Percentiles rank a stretch among this genome's conserved stretches.
Evolutionary conservation across 2,888 invertebrate genomes (phyloP).

Genomic region (Prionchulus punctatus): DNA sequence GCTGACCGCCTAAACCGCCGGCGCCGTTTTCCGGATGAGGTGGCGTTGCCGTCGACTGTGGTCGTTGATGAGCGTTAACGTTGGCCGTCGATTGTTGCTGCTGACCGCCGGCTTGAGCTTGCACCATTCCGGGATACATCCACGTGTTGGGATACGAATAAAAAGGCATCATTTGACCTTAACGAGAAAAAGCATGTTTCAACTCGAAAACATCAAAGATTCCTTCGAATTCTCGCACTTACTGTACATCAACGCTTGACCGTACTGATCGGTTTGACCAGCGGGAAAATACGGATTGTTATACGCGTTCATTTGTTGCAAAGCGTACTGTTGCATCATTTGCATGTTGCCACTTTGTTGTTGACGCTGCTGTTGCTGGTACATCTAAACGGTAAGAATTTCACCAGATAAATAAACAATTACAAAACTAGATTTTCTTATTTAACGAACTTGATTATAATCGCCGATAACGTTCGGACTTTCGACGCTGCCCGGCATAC

Average conservation of each 20-base stretch:
- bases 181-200: not conserved
- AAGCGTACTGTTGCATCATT: slow-evolving; percentile 9
- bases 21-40: not conserved
- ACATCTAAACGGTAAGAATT: not conserved
- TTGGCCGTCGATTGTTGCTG: slow-evolving; percentile 1
- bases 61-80: not conserved
- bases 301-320: not conserved
- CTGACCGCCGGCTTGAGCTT: not conserved
- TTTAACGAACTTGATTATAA: not conserved
- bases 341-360: slow-evolving; percentile 1
- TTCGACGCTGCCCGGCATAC: not conserved
- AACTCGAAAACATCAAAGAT: not conserved
- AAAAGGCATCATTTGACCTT: slow-evolving; percentile 3
- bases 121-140: not conserved
- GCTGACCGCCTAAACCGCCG: not conserved
- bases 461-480: slow-evolving; percentile 1
- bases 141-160: not conserved
- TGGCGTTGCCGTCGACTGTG: not conserved
- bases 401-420: not conserved
- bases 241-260: slow-evolving; percentile 2
- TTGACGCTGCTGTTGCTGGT: slow-evolving; percentile 7
- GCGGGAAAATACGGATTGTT: not conserved
- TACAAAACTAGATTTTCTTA: not conserved
- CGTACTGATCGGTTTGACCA: not conserved
- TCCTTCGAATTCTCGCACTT: not conserved